These are phyloP conservation scores for Pseudopipra pipra DNA, from an alignment of 2,113 vertebrate species.

Conservation along the genomic window DNA sequence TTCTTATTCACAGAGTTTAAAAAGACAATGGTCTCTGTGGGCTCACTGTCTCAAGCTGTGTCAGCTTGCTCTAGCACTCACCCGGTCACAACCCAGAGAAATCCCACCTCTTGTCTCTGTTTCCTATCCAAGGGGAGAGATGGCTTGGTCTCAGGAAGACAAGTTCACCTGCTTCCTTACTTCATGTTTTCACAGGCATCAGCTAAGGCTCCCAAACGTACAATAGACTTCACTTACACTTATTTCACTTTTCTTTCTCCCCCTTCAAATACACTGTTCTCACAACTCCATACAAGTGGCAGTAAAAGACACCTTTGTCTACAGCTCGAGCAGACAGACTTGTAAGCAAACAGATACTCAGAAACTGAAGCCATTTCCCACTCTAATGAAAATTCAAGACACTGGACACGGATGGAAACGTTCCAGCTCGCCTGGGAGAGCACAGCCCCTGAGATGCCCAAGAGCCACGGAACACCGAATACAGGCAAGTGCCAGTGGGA, in stretches of 20 bases:
- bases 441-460: background rate
- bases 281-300: background rate
- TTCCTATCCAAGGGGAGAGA: background rate
- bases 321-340: background rate
- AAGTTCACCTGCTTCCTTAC: background rate
- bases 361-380: background rate
- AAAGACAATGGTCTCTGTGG: background rate
- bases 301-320: background rate
- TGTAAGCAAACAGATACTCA: background rate
- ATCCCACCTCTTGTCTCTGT: background rate
- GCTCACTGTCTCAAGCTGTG: background rate
- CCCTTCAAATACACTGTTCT: background rate
- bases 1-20: background rate
- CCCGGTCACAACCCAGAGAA: background rate
- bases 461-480: background rate
- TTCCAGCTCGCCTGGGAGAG: background rate
- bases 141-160: background rate
- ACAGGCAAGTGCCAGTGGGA: fast-evolving
- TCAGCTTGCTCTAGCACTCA: background rate
- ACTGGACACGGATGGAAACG: background rate
- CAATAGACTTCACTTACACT: background rate
- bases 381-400: background rate
- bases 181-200: background rate
- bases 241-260: background rate
- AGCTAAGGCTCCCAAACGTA: background rate